These are phyloP conservation scores for Drosophila tsacasi DNA, from an alignment of 1,140 invertebrate genomes.

Conservation along the genomic window DNA sequence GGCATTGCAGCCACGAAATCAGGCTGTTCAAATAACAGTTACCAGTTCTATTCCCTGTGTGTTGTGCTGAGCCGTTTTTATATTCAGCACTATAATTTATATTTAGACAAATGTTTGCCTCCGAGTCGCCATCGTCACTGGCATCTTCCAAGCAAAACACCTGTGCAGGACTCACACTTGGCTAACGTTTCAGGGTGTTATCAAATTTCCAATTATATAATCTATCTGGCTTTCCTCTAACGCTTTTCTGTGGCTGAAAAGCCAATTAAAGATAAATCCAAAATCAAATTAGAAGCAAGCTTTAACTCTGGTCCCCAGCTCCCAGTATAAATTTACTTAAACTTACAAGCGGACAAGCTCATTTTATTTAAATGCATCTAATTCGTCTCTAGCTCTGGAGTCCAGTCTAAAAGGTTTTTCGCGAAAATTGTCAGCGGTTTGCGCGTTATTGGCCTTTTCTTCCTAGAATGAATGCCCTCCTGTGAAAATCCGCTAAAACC, in stretches of 20 bases:
- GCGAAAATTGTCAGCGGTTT: constrained; percentile 44
- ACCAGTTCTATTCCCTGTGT: constrained; percentile 6
- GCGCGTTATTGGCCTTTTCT: constrained; percentile 49
- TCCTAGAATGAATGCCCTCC: constrained; percentile 63
- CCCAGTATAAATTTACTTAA: not conserved
- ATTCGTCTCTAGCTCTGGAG: constrained; percentile 16
- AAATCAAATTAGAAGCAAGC: not conserved
- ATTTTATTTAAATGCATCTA: constrained; percentile 16
- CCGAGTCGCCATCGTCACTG: constrained; percentile 12
- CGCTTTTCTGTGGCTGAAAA: not conserved
- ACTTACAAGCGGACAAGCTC: not conserved
- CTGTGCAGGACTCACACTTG: constrained; percentile 39
- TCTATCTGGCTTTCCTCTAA: not conserved
- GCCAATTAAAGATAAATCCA: not conserved
- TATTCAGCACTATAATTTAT: constrained; percentile 41
- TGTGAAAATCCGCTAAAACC: constrained; percentile 54
- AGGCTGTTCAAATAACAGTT: constrained; percentile 69
- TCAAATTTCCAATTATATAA: constrained; percentile 1
- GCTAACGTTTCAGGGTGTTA: not conserved
- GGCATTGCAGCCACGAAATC: constrained; percentile 66
- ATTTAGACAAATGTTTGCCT: constrained; percentile 60
- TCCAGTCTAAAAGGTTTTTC: not conserved
- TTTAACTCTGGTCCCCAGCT: not conserved
- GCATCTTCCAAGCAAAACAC: constrained; percentile 49
- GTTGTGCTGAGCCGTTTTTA: constrained; percentile 20